Evolutionary conservation across 2,113 vertebrate species (phyloP), one percentile per base, ranked within the genome.

Genomic region (Pipa parva): DNA sequence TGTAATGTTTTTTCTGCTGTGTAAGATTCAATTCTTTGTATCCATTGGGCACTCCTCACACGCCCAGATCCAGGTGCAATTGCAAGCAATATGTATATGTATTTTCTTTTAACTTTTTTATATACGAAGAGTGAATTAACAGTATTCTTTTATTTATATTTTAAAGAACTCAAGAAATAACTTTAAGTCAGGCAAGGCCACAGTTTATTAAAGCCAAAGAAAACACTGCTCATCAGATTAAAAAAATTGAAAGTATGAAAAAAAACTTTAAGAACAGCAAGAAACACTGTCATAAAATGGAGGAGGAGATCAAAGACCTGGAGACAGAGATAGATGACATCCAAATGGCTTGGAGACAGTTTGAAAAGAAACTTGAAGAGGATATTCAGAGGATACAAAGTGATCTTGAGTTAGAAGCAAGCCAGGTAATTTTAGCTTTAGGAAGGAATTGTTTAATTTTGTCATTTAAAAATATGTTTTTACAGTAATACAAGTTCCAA

Each of bases 201-300:
- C 88, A 90, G 20, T 97, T 92, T 70, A 87, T 95, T 81, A 98
- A 93, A 83, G 89, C 91, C 59, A 97, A 92, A 76, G 93, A 96
- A 54, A 97, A 94, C 54, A 92, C 90, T 11, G 82, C 88, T 50
- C 85, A 98, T 74, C 91, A 92, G 64, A 70, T 84, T 22, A 91
- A 90, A 76, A 98, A 95, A 85, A 78, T 83, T 10, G 87, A 93
- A 39, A 76, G 78, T 22, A 70, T 74, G 21, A 81, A 77, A 26
- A 71, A 76, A 13, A 71, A 77, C 17, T 71, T 93, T 66, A 84
- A 73, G 68, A 90, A 91, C 59, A 82, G 65, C 51, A 80, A 87
- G 70, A 91, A 80, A 64, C 76, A 74, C 36, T 72, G 81, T 66
- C 63, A 76, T 50, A 79, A 80, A 4, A 89, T 90, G 76, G 81